These are phyloP conservation scores for Druon quercuslanigerum DNA, from an alignment of 1,140 invertebrate species.

Conservation along the genomic window DNA sequence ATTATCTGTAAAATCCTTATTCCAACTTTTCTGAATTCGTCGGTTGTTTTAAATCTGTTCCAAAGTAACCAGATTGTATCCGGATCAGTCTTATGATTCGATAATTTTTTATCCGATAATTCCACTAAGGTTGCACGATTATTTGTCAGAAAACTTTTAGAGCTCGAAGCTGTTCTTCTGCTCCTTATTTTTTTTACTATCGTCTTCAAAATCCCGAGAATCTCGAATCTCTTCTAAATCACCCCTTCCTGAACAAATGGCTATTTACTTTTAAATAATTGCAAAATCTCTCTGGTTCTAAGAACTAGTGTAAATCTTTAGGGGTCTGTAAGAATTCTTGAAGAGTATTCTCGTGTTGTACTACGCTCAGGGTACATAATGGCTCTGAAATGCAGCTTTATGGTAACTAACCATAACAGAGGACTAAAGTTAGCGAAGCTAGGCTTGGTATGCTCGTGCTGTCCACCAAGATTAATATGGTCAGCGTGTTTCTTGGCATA, in stretches of 20 bases:
- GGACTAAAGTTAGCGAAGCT: constrained; percentile 32
- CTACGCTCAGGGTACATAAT: no score
- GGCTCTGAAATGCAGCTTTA: neutral
- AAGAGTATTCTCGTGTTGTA: no score
- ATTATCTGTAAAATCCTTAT: neutral
- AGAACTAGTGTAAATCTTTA: neutral
- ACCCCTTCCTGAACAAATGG: neutral
- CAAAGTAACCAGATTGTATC: constrained; percentile 48
- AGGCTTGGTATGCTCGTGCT: constrained; percentile 57
- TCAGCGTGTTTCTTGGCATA: constrained; percentile 72
- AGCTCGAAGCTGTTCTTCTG: constrained; percentile 43
- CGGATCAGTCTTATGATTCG: constrained; percentile 57
- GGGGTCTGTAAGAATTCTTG: no score
- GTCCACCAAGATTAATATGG: constrained; percentile 70
- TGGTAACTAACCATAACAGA: constrained; percentile 2
- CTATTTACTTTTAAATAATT: constrained; percentile 1
- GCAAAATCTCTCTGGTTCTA: neutral
- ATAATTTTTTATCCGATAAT: constrained; percentile 58
- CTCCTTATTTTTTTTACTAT: constrained; percentile 32
- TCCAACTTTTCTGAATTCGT: constrained; percentile 39
- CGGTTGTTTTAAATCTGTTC: constrained; percentile 44
- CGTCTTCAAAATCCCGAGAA: neutral
- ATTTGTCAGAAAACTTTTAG: constrained; percentile 48
- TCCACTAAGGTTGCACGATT: constrained; percentile 53
- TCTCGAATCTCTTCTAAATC: neutral